A percentile compares a stretch with the other conserved stretches of the same genome.
Evolutionary conservation across 2,113 vertebrate genomes (phyloP).

Genomic region (Cynocephalus volans): DNA sequence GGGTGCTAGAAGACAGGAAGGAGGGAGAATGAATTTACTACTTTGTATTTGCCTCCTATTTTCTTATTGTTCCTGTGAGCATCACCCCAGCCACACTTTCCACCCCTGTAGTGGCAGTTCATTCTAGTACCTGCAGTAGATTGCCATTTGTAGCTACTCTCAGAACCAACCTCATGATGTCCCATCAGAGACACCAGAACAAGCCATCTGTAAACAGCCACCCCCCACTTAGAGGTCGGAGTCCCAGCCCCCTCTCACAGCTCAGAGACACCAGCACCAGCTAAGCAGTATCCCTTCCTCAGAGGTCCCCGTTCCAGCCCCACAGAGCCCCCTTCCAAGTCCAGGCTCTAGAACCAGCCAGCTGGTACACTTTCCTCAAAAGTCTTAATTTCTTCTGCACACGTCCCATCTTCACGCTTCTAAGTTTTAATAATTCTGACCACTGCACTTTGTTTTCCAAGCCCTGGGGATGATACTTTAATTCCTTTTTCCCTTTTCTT

Average conservation of each 20-base stretch:
- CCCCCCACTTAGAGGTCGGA: neutral
- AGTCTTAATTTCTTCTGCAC: neutral
- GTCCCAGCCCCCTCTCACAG: neutral
- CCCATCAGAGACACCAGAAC: neutral
- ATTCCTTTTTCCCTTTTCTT: neutral
- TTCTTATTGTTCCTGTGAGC: neutral
- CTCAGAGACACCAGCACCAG: neutral
- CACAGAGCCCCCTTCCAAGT: neutral
- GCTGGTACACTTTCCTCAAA: neutral
- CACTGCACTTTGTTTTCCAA: neutral
- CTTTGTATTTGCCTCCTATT: neutral
- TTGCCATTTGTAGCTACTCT: neutral
- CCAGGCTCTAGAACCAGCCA: neutral
- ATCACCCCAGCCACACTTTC: neutral
- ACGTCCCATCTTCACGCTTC: neutral
- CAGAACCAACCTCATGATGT: neutral
- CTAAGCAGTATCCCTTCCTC: neutral
- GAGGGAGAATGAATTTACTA: neutral
- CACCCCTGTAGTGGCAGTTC: neutral
- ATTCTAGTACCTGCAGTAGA: neutral
- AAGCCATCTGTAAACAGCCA: neutral
- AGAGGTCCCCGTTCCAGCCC: neutral
- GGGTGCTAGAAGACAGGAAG: neutral
- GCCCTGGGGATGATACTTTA: neutral
- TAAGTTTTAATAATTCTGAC: conserved; percentile 3